Base-by-base conservation (phyloP, 2,888 invertebrate species). In the Diadromus collaris region DNA sequence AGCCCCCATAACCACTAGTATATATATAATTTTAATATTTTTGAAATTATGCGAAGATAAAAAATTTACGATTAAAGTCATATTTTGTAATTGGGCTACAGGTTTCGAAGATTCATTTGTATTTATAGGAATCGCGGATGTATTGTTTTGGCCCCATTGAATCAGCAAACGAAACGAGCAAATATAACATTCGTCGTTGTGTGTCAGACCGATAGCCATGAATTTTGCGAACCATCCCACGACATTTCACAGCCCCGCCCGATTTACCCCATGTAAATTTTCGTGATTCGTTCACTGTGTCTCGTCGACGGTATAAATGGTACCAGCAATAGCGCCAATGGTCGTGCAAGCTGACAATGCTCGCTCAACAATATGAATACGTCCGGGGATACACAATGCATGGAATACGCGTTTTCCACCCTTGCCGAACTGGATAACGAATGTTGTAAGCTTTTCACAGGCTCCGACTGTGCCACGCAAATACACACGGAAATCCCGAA, bases 231-330 rank as follows among this genome's bases (percentile, higher is more conserved):
- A 75, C 13, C 70, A 78, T 70, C 67, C 58, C 46, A n/a, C 61
- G 44, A 65, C 51, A 27, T 41, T 65, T 73, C 58, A 56, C 70
- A 58, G 13, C 67, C 24, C 21, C 51, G 10, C 56, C 44, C 56
- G 19, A 54, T 74, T 78, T 70, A 60, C 54, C 54, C n/a, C 58
- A 54, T 78, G 78, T 78, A 74, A 65, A 78, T 78, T 75, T 75
- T 75, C 67, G 34, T 46, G 54, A 46, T 32, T 44, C 67, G 54
- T 56, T 74, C 46, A 34, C 60, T 24, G 29, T 69, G 60, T 63
- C 27, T 27, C 46, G 54, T 77, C 29, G 60, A 54, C 41, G 51
- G 70, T 74, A 71, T 71, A 67, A 78, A 78, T 61, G 51, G 63
- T 54, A 61, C 56, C 38, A 41, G 46, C 46, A 34, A 44, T 44